Evolutionary conservation across 2,797 vertebrate species (phyloP).

Genomic region (Clarias pachynema): DNA sequence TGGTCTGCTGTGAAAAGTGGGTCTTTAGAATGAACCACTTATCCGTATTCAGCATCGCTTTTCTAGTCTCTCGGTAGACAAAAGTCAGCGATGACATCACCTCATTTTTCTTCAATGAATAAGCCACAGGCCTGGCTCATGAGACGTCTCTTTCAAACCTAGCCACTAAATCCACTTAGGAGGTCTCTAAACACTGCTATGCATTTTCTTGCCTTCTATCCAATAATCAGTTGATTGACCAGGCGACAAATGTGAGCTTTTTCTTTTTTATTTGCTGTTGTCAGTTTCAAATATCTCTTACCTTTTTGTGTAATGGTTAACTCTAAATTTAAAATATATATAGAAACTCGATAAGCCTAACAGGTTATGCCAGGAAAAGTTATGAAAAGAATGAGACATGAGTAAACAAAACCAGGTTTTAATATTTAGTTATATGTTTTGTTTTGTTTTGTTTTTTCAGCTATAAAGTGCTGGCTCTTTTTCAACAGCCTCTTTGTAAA

Average conservation of each 20-base stretch:
- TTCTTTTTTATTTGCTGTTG: neutral
- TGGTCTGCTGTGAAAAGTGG: constrained; percentile 44
- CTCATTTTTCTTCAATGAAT: constrained; percentile 71
- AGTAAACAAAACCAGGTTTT: neutral
- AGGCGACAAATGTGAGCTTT: neutral
- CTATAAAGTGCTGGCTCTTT: neutral
- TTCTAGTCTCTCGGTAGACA: constrained; percentile 53
- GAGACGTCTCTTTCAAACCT: constrained; percentile 73
- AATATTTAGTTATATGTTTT: neutral
- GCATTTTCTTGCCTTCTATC: constrained; percentile 29
- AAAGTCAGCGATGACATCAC: constrained; percentile 70
- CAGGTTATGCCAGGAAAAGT: constrained; percentile 7
- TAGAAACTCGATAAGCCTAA: neutral
- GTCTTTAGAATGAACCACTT: constrained; percentile 51
- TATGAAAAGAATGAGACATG: neutral
- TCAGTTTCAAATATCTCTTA: neutral
- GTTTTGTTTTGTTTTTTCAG: neutral
- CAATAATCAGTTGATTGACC: neutral
- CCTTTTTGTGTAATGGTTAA: neutral
- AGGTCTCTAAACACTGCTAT: constrained; percentile 36
- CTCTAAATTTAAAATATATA: neutral
- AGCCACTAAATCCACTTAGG: constrained; percentile 62
- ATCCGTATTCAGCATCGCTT: constrained; percentile 34
- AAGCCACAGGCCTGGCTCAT: constrained; percentile 64
- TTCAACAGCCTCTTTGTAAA: neutral